Base-by-base conservation (phyloP, 2,888 invertebrate genomes). In the Aphidius colemani region DNA sequence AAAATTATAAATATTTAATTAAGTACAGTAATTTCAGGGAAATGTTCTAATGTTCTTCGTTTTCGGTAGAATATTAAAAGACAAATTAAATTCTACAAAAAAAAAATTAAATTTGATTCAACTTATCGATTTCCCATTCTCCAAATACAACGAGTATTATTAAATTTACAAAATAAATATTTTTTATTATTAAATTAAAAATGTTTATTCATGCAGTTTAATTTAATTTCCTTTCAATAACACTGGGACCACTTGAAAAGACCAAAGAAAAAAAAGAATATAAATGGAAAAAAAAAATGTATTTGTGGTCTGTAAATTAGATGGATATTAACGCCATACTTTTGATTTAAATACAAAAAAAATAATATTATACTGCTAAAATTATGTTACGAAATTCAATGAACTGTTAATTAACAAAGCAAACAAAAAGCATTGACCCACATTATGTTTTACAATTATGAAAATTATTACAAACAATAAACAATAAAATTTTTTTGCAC, bases 211-310 rank as follows among this genome's bases (percentile, higher is more conserved):
- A 10, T 41, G 43, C 40, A 53, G 43, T 48, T 57, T 3, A 48
- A 11, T 57, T 57, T 57, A 6, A 46, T 46, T 39, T 57, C 11
- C 30, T 30, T 30, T 30, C 5, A 5, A 30, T 46, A 46, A 57
- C 48, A 57, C 57, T 57, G 57, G 57, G 57, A 57, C 57, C 57
- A 57, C 46, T 57, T 48, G 57, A 46, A 18, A 30, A 30, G 30
- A 30, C 30, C 30, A 30, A 30, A 30, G 2, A 13, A 13, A 13
- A 13, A 13, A 13, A 13, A 13, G 13, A 13, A 13, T 13, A 13
- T 45, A 40, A 46, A 57, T 46, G 30, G 18, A 11, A 46, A 10
- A 57, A 46, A 18, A 43, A 57, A n/a, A 45, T 9, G 9, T 45
- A 44, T 57, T 46, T 18, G 30, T 45, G 56, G 39, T 45, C 45